These are phyloP conservation scores for Solen grandis DNA, from an alignment of 1,140 invertebrate species.

Conservation along the genomic window DNA sequence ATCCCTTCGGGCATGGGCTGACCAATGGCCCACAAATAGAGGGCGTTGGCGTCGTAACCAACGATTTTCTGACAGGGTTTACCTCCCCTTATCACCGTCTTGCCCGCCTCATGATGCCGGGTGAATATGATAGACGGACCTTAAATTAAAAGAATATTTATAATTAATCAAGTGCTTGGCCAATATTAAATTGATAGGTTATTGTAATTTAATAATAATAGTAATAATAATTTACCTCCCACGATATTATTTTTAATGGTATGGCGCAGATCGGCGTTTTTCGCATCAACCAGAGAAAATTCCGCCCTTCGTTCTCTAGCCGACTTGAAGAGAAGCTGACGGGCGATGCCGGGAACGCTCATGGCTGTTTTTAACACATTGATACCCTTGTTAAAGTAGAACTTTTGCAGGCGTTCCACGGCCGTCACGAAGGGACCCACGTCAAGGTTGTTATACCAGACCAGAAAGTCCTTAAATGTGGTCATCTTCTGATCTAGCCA, in stretches of 20 bases:
- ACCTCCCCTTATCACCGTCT: constrained; percentile 11
- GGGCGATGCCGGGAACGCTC: constrained; percentile 42
- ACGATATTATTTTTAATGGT: constrained; percentile 41
- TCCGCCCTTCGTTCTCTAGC: constrained; percentile 7
- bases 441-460: constrained; percentile 55
- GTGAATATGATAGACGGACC: too few relatives aligned
- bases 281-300: constrained; percentile 32
- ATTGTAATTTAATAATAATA: too few relatives aligned
- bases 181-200: too few relatives aligned
- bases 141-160: too few relatives aligned
- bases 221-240: constrained; percentile 39
- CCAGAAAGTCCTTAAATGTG: constrained; percentile 42
- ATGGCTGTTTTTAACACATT: constrained; percentile 55
- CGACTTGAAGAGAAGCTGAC: constrained; percentile 36
- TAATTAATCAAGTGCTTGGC: too few relatives aligned
- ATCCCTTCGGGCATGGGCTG: too few relatives aligned
- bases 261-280: constrained; percentile 42
- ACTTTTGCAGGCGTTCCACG: too few relatives aligned
- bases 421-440: too few relatives aligned
- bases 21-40: too few relatives aligned
- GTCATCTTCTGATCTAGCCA: constrained; percentile 49
- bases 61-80: constrained; percentile 32
- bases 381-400: constrained; percentile 49
- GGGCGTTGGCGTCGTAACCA: constrained; percentile 57
- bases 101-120: not conserved